phyloP scores from a whole-genome alignment of 2,113 vertebrate genomes.

The Stigmatopora argus region DNA sequence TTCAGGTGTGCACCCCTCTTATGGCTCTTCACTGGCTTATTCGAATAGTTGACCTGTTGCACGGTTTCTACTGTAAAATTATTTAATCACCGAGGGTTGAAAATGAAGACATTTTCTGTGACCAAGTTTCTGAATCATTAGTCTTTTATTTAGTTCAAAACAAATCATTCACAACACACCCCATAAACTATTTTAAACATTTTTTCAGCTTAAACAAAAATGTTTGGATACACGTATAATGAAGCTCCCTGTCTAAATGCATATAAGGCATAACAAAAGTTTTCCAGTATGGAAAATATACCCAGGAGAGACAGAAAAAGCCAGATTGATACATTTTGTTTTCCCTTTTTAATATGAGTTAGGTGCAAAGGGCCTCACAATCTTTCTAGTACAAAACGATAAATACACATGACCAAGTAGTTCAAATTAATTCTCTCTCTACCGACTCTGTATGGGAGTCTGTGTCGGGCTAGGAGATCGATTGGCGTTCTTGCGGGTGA shows the following conservation, averaged over 20 bases:
- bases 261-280: slow-evolving; percentile 38
- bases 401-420: background rate
- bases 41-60: no score
- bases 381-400: background rate
- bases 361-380: background rate
- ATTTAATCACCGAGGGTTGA: background rate
- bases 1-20: no score
- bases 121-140: background rate
- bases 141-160: background rate
- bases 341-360: background rate
- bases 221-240: background rate
- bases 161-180: slow-evolving; percentile 1
- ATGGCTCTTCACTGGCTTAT: no score
- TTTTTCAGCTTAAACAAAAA: background rate
- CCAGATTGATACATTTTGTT: background rate
- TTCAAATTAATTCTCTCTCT: background rate
- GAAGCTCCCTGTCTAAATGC: slow-evolving; percentile 21
- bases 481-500: slow-evolving; percentile 72
- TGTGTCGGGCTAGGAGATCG: background rate
- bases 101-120: background rate
- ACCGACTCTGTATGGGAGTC: slow-evolving; percentile 27
- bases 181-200: background rate
- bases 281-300: slow-evolving; percentile 62
- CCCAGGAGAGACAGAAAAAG: background rate
- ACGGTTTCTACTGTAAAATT: background rate